phyloP scores from a whole-genome alignment of 2,888 invertebrate species.

The Aelia acuminata region DNA sequence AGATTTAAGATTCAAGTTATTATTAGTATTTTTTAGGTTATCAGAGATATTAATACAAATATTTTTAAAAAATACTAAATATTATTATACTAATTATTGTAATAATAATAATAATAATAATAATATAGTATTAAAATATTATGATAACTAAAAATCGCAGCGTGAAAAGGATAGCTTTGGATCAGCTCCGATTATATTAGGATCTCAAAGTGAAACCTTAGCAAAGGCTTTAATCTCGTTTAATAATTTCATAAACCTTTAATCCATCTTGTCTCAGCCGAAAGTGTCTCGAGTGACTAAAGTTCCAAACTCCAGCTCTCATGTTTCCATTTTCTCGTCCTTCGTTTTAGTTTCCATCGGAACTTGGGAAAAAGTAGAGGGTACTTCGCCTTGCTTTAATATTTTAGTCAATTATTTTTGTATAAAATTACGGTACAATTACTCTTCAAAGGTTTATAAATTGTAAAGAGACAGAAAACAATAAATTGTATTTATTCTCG shows the following conservation, averaged over 20 bases:
- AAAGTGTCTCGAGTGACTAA: neutral
- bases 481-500: too few species aligned
- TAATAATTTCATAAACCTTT: constrained; percentile 38
- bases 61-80: too few species aligned
- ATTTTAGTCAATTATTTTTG: neutral
- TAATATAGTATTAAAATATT: too few species aligned
- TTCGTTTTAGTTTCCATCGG: neutral
- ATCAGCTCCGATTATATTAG: neutral
- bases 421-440: neutral
- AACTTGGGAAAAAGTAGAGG: neutral
- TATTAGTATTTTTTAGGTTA: too few species aligned
- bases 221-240: constrained; percentile 11
- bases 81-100: too few species aligned
- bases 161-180: neutral
- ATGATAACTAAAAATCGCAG: neutral
- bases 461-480: too few species aligned
- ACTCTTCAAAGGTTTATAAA: neutral
- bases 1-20: too few species aligned
- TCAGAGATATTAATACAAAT: too few species aligned
- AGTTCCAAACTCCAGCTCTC: neutral
- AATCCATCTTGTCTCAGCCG: neutral
- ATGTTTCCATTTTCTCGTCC: neutral
- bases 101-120: too few species aligned
- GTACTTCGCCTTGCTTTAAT: neutral
- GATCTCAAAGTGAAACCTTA: constrained; percentile 2